Percentiles rank a stretch among this genome's conserved stretches.
These are phyloP conservation scores for Callipepla squamata DNA, from an alignment of 2,113 vertebrate genomes.

Conservation along the genomic window DNA sequence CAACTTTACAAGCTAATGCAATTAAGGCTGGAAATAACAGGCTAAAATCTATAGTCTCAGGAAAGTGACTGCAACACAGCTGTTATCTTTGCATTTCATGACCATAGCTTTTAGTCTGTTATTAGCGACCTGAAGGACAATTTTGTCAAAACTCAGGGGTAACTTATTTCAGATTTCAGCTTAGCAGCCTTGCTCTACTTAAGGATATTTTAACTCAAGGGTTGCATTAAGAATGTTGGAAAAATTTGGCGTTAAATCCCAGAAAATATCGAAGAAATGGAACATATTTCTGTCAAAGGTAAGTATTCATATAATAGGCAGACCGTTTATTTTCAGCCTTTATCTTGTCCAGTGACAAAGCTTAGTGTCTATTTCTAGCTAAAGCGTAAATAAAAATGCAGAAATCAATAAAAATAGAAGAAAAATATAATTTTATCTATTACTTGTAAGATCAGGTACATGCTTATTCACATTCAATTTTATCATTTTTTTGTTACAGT, in stretches of 20 bases:
- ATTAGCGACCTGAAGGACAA: background rate
- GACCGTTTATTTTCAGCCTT: background rate
- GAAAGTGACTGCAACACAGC: background rate
- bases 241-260: background rate
- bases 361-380: background rate
- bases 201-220: background rate
- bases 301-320: background rate
- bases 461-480: background rate
- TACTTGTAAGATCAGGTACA: background rate
- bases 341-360: background rate
- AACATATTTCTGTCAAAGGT: background rate
- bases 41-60: background rate
- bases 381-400: background rate
- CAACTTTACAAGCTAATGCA: background rate
- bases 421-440: background rate
- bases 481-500: conserved; percentile 73
- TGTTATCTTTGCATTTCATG: background rate
- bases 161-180: background rate
- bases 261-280: background rate
- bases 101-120: background rate
- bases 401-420: background rate
- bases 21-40: background rate
- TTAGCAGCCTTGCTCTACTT: background rate
- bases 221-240: background rate
- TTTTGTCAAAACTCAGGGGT: background rate